These are phyloP conservation scores for Philopotamus ludificatus DNA, from an alignment of 1,140 invertebrate genomes.

Conservation along the genomic window DNA sequence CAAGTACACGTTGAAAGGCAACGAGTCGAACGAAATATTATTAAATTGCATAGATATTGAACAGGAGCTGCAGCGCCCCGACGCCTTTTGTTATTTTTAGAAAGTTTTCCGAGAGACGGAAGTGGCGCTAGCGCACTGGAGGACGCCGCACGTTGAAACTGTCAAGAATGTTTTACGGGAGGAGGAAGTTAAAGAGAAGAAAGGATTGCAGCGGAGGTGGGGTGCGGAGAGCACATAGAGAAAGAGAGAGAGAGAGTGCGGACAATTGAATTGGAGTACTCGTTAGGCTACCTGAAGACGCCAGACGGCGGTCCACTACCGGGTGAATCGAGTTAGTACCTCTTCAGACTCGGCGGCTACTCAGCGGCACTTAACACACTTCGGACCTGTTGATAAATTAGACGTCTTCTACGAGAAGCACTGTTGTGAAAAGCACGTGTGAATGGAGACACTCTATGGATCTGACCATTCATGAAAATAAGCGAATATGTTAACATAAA, in stretches of 20 bases:
- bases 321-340: conserved; percentile 14
- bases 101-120: neutral
- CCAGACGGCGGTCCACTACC: conserved; percentile 5
- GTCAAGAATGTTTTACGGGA: neutral
- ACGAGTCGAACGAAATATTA: neutral
- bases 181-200: conserved; percentile 1
- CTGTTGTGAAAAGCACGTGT: no score
- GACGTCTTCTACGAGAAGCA: no score
- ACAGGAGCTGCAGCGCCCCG: neutral
- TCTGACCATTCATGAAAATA: no score
- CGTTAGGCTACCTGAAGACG: conserved; percentile 13
- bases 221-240: no score
- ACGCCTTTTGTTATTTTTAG: neutral
- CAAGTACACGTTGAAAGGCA: no score
- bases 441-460: no score
- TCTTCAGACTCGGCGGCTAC: no score
- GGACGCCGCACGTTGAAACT: neutral
- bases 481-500: no score
- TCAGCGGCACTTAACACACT: no score
- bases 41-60: neutral
- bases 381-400: no score
- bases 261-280: conserved; percentile 22
- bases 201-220: neutral
- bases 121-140: neutral
- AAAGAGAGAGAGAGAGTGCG: neutral